Percentiles rank a stretch among this genome's conserved stretches.
Evolutionary conservation across 2,888 invertebrate genomes (phyloP).

Genomic region (Malthinus flaveolus): DNA sequence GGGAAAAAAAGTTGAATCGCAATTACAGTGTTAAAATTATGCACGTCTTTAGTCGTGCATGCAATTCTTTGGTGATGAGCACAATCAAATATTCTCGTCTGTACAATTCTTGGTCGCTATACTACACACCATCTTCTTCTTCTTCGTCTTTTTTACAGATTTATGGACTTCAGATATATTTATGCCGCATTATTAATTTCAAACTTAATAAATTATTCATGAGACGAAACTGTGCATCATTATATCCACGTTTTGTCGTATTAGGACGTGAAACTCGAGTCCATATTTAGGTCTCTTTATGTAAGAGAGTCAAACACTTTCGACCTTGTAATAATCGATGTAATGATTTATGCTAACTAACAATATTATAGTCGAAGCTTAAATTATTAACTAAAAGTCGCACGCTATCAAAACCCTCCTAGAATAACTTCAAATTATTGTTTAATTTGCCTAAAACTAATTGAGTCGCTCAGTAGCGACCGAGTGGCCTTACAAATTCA

Average conservation of each 20-base stretch:
- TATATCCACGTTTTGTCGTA: constrained; percentile 19
- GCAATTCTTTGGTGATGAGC: constrained; percentile 20
- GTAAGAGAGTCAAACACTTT: constrained; percentile 11
- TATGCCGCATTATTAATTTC: constrained; percentile 19
- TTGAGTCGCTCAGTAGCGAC: no score
- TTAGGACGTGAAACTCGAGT: constrained; percentile 17
- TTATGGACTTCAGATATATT: constrained; percentile 13
- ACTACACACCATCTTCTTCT: not conserved
- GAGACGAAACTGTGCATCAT: constrained; percentile 19
- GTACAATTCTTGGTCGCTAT: not conserved
- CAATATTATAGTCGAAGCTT: constrained; percentile 7
- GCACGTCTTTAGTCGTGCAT: constrained; percentile 32
- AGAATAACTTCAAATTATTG: no score
- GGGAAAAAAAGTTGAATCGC: constrained; percentile 12
- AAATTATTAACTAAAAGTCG: constrained; percentile 7
- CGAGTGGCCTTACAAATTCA: no score
- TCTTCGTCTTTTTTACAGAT: constrained; percentile 2
- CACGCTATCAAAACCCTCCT: constrained; percentile 3
- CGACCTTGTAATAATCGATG: constrained; percentile 17
- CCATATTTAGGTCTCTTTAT: constrained; percentile 9
- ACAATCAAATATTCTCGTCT: constrained; percentile 4
- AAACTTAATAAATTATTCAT: constrained; percentile 19
- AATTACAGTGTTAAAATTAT: constrained; percentile 29
- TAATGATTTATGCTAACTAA: constrained; percentile 11
- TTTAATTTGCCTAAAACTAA: no score